Conservation (phyloP, 2,888 invertebrate species). For the Proisotoma minuta region DNA sequence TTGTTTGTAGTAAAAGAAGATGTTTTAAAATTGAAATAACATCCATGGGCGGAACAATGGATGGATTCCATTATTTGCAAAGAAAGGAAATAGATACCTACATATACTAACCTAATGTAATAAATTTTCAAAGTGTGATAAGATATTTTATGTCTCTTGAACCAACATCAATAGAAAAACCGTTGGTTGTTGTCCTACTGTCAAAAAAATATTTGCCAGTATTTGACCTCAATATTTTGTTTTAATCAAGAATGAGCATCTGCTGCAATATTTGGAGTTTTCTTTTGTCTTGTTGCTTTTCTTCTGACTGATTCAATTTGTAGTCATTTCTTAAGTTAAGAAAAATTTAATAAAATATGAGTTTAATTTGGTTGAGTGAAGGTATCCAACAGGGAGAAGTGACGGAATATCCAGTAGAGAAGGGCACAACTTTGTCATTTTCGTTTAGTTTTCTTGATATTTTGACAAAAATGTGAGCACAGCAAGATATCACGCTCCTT, state of each 20-base stretch:
- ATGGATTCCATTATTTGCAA: too few species aligned
- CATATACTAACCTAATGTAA: too few species aligned
- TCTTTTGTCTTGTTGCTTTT: not conserved
- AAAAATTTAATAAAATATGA: not conserved
- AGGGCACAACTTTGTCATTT: not conserved
- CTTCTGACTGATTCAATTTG: not conserved
- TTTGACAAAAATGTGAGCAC: slow-evolving; percentile 1
- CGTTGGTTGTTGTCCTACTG: not conserved
- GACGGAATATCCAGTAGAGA: slow-evolving; percentile 11
- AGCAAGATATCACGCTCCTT: not conserved
- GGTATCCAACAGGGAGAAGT: slow-evolving; percentile 8
- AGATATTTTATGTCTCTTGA: too few species aligned
- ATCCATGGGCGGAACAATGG: too few species aligned
- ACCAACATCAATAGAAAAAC: too few species aligned
- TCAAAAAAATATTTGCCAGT: not conserved
- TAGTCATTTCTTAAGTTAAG: not conserved
- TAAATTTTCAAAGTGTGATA: too few species aligned
- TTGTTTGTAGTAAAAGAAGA: too few species aligned
- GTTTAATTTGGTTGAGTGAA: not conserved
- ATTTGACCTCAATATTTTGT: not conserved
- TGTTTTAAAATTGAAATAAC: too few species aligned
- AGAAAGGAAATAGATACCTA: too few species aligned
- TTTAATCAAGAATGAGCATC: not conserved
- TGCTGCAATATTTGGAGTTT: not conserved
- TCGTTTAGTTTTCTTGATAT: too few species aligned